Evolutionary conservation across 2,888 invertebrate species (phyloP).

Genomic region (Rotaria magnacalcarata): DNA sequence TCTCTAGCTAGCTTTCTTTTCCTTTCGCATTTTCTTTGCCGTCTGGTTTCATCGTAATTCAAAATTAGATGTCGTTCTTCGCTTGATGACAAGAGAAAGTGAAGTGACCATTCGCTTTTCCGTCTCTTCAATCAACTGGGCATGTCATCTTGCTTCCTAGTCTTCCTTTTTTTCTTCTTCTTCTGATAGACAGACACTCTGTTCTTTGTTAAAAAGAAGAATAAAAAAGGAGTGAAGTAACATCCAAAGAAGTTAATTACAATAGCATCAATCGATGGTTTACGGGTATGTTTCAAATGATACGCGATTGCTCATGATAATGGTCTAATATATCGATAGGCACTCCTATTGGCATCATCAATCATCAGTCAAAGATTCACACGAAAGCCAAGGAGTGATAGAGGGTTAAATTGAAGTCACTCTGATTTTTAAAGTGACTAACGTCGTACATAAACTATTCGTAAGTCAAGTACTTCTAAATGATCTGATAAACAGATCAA

Average conservation of each 20-base stretch:
- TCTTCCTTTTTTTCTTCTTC: background rate
- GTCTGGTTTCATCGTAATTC: background rate
- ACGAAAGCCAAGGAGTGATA: background rate
- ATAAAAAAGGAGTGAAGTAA: background rate
- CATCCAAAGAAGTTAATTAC: background rate
- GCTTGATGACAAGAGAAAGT: background rate
- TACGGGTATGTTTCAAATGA: background rate
- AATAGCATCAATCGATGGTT: background rate
- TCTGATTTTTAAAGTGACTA: background rate
- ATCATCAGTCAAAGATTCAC: background rate
- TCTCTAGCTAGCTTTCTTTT: background rate
- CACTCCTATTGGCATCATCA: background rate
- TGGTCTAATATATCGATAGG: background rate
- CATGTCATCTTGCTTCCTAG: background rate
- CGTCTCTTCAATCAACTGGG: background rate
- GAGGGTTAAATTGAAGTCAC: background rate
- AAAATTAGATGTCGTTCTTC: slow-evolving; percentile 7
- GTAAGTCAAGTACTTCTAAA: background rate
- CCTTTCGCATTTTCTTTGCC: background rate
- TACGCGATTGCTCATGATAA: background rate
- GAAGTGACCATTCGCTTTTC: slow-evolving; percentile 22
- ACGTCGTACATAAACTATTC: background rate
- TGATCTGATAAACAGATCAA: background rate
- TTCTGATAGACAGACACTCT: background rate
- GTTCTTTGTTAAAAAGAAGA: background rate